Evolutionary conservation across 2,888 invertebrate genomes (phyloP).

Genomic region (Macaria liturata): DNA sequence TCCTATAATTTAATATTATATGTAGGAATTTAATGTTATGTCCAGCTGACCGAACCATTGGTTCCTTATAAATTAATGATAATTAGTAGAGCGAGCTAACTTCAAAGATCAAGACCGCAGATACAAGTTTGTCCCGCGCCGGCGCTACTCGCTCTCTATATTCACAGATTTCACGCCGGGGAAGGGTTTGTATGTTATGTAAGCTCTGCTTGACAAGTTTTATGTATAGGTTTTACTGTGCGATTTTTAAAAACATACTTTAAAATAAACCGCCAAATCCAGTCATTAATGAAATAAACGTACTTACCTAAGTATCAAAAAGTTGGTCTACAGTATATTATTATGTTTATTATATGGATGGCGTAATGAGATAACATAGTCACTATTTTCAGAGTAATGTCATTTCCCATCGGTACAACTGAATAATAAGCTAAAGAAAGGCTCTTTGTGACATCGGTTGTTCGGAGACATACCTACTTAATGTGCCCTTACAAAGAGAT

Average conservation of each 20-base stretch:
- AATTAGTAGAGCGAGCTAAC: conserved; percentile 67
- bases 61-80: conserved; percentile 67
- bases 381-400: conserved; percentile 4
- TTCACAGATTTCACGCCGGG: conserved; percentile 1
- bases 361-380: no score
- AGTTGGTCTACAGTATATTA: no score
- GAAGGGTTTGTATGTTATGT: background rate
- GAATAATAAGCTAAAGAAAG: conserved; percentile 29
- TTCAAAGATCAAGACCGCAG: conserved; percentile 63
- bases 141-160: conserved; percentile 22
- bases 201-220: background rate
- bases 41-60: conserved; percentile 63
- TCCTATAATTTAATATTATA: no score
- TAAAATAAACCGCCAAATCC: no score
- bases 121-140: no score
- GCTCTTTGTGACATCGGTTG: conserved; percentile 26
- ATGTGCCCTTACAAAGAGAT: conserved; percentile 30
- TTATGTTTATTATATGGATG: no score
- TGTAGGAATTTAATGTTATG: no score
- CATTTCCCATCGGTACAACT: background rate
- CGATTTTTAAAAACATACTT: no score
- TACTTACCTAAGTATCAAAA: no score
- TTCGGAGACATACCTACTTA: conserved; percentile 25
- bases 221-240: no score
- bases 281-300: no score